A percentile compares a stretch with the other conserved stretches of the same genome.
Conservation (phyloP, 2,888 invertebrate genomes). For the Danaus chrysippus region DNA sequence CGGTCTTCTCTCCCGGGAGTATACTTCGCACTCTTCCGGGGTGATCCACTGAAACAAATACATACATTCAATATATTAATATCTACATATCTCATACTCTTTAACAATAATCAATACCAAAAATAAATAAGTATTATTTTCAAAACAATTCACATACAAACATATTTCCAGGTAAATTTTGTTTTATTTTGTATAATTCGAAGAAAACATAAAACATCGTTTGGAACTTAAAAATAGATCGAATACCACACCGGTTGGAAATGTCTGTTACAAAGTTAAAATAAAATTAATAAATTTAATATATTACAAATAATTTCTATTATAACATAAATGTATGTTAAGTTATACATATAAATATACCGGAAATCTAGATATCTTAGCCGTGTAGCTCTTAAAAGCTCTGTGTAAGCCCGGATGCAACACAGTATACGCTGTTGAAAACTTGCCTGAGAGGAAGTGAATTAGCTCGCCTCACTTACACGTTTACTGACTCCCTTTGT, state of each 20-base stretch:
- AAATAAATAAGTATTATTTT: too few species aligned
- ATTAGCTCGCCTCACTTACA: slow-evolving; percentile 1
- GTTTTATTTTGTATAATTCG: too few species aligned
- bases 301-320: too few species aligned
- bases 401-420: slow-evolving; percentile 2
- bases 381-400: slow-evolving; percentile 4
- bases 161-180: too few species aligned
- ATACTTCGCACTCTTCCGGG: slow-evolving; percentile 69
- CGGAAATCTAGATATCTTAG: slow-evolving; percentile 5
- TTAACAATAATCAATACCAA: too few species aligned
- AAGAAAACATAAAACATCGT: neutral
- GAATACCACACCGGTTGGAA: too few species aligned
- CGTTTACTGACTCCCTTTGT: neutral
- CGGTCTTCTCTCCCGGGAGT: slow-evolving; percentile 66
- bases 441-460: neutral
- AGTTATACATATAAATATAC: neutral
- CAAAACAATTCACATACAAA: too few species aligned
- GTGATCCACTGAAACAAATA: slow-evolving; percentile 72
- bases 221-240: neutral
- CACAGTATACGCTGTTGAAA: slow-evolving; percentile 4
- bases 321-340: neutral
- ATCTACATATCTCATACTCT: neutral
- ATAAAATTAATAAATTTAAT: too few species aligned
- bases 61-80: neutral
- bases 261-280: too few species aligned